Evolutionary conservation across 1,140 invertebrate genomes (phyloP).

Genomic region (Drosophila pruinosa): DNA sequence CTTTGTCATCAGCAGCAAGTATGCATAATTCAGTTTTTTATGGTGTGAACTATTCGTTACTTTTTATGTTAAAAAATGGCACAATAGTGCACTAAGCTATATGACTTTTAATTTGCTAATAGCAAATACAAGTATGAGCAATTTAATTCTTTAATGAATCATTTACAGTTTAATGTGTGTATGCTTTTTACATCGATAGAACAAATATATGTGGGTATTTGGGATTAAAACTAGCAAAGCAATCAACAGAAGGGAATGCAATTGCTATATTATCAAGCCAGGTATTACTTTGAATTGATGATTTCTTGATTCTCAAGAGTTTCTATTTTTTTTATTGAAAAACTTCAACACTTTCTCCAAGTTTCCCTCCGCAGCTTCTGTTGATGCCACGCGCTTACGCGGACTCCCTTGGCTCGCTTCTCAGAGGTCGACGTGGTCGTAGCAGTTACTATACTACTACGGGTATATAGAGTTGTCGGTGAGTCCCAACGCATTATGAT

Average conservation of each 20-base stretch:
- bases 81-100: too few relatives aligned
- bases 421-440: background rate
- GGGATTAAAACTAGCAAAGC: conserved; percentile 2
- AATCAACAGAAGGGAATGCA: conserved; percentile 12
- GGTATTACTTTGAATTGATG: too few relatives aligned
- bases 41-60: conserved; percentile 30
- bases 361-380: conserved; percentile 4
- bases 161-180: background rate
- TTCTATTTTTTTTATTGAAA: too few relatives aligned
- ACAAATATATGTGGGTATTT: conserved; percentile 1
- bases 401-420: background rate
- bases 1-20: conserved; percentile 62
- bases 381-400: conserved; percentile 50
- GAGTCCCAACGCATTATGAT: conserved; percentile 28
- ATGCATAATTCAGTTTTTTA: conserved; percentile 62
- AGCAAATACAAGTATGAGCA: too few relatives aligned
- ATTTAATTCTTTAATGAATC: background rate
- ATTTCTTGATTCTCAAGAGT: too few relatives aligned
- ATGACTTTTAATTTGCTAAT: background rate
- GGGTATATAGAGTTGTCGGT: background rate
- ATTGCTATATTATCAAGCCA: background rate
- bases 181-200: background rate
- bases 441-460: background rate
- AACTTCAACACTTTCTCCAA: background rate
- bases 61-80: background rate